Conservation (phyloP, 2,797 vertebrate species). For the Fringilla coelebs region DNA sequence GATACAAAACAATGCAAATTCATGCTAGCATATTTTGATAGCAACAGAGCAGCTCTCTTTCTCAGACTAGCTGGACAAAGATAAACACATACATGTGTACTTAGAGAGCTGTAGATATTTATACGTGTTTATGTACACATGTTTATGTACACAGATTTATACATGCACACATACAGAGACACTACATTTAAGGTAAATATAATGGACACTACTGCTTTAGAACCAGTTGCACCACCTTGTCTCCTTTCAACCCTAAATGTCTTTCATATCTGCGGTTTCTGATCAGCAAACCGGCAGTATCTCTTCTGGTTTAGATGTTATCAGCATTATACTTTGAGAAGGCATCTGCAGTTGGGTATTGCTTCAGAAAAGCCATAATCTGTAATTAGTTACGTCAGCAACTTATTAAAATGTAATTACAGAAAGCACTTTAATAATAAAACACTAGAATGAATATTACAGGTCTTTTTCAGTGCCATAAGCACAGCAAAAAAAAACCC, state of each 20-base stretch:
- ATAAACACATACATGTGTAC: neutral
- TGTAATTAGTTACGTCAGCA: slow-evolving; percentile 12
- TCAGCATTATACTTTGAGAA: neutral
- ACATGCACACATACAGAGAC: neutral
- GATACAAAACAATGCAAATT: neutral
- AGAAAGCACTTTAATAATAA: slow-evolving; percentile 21
- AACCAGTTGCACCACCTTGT: neutral
- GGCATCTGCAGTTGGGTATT: neutral
- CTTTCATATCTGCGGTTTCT: neutral
- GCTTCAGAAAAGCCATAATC: slow-evolving; percentile 2
- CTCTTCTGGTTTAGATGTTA: neutral
- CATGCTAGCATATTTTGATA: neutral
- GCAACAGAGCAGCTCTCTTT: neutral
- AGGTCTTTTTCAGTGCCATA: neutral
- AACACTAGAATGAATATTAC: neutral
- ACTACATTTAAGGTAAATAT: neutral
- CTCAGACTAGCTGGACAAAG: neutral
- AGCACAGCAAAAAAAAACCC: neutral
- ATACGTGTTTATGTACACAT: neutral
- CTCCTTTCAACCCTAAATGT: neutral
- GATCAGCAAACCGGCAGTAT: neutral
- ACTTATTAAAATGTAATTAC: slow-evolving; percentile 18
- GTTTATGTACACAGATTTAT: neutral
- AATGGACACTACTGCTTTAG: neutral
- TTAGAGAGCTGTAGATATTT: neutral